Base-by-base conservation (phyloP, 2,888 invertebrate species). In the Chaetoderma sp. region DNA sequence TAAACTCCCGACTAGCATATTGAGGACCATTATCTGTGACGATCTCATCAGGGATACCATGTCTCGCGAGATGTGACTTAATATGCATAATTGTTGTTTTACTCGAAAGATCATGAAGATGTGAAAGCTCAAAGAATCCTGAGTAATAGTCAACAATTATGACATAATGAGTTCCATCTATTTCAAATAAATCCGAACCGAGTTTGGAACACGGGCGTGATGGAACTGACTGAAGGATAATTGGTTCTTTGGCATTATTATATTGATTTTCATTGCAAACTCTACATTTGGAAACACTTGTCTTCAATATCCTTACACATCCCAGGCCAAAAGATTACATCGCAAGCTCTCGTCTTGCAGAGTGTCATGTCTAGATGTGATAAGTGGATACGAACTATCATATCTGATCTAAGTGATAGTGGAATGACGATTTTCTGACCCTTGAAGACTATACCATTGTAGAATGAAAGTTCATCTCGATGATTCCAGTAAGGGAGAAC, bases 1-100 rank as follows among this genome's bases (percentile, higher is more conserved):
- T 61, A 39, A 72, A 75, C 32, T 72, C 65, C 3, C 21, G 2
- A 50, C 71, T 65, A 4, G 60, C 28, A 42, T 61, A 75, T n/a
- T 69, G 67, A 8, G 70, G 63, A n/a, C 69, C 72, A 42, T 69
- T 71, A 42, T 76, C 74, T 30, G 60, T 66, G 1, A 65, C 44
- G 1, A 71, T 28, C 16, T 32, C 58, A 52, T 66, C 67, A 39
- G 65, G 63, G 16, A 74, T 70, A 23, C 73, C 74, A 56, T 67
- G 68, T 8, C 70, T 18, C 13, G 71, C 67, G 45, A 70, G 62
- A 45, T 63, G 65, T 33, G 52, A 28, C 56, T 72, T 65, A 10
- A 64, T 57, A 13, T 45, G 63, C 3, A 36, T 50, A 1, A 60
- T 63, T 16, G 57, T 36, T 8, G 66, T 28, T 21, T 39, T n/a